A percentile compares a stretch with the other conserved stretches of the same genome.
Evolutionary conservation across 2,113 vertebrate species (phyloP).

Genomic region (Gavialis gangeticus): DNA sequence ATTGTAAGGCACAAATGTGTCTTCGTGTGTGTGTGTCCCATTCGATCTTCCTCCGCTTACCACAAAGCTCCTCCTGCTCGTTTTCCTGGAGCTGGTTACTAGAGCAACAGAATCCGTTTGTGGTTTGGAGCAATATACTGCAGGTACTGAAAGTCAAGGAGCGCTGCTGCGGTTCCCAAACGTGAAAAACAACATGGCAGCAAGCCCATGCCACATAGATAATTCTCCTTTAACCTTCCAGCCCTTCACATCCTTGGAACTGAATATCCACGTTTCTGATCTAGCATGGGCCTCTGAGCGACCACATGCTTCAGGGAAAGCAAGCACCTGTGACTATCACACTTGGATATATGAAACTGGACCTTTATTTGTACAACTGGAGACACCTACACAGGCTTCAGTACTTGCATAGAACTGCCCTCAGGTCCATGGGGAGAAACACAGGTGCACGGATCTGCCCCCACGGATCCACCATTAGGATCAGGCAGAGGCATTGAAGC

Average conservation of each 20-base stretch:
- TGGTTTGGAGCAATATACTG: slow-evolving; percentile 21
- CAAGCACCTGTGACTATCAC: not conserved
- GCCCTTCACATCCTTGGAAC: not conserved
- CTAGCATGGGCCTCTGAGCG: not conserved
- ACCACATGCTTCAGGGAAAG: not conserved
- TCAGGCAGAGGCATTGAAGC: not conserved
- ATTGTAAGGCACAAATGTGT: not conserved
- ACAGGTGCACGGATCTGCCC: not conserved
- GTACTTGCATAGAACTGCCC: not conserved
- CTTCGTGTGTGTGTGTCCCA: not conserved
- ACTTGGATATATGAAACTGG: not conserved
- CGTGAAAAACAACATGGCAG: slow-evolving; percentile 9
- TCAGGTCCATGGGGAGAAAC: not conserved
- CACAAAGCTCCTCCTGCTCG: not conserved
- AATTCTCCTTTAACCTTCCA: not conserved
- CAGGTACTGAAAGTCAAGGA: not conserved
- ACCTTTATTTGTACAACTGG: not conserved
- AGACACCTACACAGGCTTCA: not conserved
- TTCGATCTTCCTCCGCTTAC: slow-evolving; percentile 37
- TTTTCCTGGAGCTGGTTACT: slow-evolving; percentile 42
- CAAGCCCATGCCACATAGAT: not conserved
- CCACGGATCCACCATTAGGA: not conserved
- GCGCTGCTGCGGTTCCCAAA: not conserved
- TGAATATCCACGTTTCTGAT: not conserved
- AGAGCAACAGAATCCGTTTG: slow-evolving; percentile 47